phyloP scores from a whole-genome alignment of 2,888 invertebrate genomes.

The Argyra leucocephala region DNA sequence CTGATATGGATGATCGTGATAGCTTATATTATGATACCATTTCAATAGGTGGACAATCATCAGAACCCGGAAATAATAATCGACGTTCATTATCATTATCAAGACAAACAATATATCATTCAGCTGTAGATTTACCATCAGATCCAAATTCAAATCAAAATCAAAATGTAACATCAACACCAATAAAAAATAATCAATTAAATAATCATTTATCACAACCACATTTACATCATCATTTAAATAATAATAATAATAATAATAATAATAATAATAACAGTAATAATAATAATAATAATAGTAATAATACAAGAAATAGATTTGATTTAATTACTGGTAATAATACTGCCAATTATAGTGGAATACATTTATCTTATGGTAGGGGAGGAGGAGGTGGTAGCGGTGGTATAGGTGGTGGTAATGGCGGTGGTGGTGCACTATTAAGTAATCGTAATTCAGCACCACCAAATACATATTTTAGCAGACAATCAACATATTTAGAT shows the following conservation, averaged over 20 bases:
- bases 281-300: conserved; percentile 17
- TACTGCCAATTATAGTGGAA: conserved; percentile 27
- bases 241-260: conserved; percentile 30
- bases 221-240: conserved; percentile 20
- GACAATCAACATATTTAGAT: conserved; percentile 8
- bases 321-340: not conserved
- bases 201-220: conserved; percentile 12
- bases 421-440: conserved; percentile 24
- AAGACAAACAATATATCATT: conserved; percentile 52
- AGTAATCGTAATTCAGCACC: conserved; percentile 34
- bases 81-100: conserved; percentile 48
- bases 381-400: conserved; percentile 33
- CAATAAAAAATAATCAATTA: conserved; percentile 16
- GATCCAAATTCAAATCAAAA: conserved; percentile 30
- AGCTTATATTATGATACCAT: conserved; percentile 43
- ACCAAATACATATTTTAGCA: conserved; percentile 4
- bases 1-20: conserved; percentile 41
- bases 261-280: conserved; percentile 26
- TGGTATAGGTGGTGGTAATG: conserved; percentile 31
- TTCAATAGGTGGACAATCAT: conserved; percentile 21
- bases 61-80: conserved; percentile 37
- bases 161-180: conserved; percentile 11
- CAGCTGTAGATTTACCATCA: conserved; percentile 47
- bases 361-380: conserved; percentile 35
- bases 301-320: conserved; percentile 20